Conservation (phyloP, 2,888 invertebrate species). For the Chloroclysta siterata region DNA sequence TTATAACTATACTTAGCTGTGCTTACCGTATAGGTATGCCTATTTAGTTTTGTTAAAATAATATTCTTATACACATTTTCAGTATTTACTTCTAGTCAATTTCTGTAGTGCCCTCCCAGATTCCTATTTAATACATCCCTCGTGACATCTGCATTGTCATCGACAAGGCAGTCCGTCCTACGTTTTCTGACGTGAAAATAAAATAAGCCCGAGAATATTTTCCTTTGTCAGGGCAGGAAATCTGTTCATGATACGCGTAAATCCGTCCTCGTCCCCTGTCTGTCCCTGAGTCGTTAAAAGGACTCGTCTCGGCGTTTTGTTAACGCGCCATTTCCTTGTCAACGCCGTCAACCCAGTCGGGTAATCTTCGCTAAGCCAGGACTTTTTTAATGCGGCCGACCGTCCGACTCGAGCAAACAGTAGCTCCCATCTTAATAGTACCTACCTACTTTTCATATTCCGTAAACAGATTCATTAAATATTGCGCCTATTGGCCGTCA, state of each 20-base stretch:
- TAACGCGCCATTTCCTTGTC: slow-evolving; percentile 79
- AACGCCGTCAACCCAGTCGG: slow-evolving; percentile 70
- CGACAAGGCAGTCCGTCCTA: slow-evolving; percentile 47
- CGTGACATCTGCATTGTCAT: slow-evolving; percentile 45
- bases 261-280: slow-evolving; percentile 80
- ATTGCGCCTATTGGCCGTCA: slow-evolving; percentile 62
- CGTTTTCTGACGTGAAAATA: slow-evolving; percentile 61
- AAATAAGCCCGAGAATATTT: slow-evolving; percentile 69
- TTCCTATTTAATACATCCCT: not conserved
- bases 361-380: slow-evolving; percentile 71
- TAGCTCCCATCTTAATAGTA: slow-evolving; percentile 45
- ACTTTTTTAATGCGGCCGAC: slow-evolving; percentile 50
- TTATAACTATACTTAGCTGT: too few relatives aligned
- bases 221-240: slow-evolving; percentile 78
- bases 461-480: slow-evolving; percentile 62
- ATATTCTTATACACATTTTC: not conserved
- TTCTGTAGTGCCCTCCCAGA: not conserved
- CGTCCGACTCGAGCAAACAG: slow-evolving; percentile 47
- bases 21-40: too few relatives aligned
- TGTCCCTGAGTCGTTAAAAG: slow-evolving; percentile 76
- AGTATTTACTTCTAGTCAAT: not conserved
- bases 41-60: not conserved
- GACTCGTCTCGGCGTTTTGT: slow-evolving; percentile 78
- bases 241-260: slow-evolving; percentile 81
- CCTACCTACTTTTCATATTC: slow-evolving; percentile 36